Percentiles rank a stretch among this genome's conserved stretches.
phyloP scores from a whole-genome alignment of 2,113 vertebrate genomes.

The Heterotis niloticus region DNA sequence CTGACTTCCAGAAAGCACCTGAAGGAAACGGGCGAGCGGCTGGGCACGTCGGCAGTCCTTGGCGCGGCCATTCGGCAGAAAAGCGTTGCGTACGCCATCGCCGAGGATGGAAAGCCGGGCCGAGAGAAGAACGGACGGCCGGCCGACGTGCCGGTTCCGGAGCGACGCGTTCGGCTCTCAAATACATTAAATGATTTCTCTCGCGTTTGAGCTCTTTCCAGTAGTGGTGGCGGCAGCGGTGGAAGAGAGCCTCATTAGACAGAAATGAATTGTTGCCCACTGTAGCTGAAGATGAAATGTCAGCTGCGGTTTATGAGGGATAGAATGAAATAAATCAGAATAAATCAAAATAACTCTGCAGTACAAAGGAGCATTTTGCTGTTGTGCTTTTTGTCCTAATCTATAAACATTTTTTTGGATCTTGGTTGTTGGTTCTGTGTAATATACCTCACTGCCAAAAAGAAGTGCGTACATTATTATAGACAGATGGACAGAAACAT shows the following conservation, averaged over 20 bases:
- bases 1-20: neutral
- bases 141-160: neutral
- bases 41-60: neutral
- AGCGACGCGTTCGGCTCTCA: neutral
- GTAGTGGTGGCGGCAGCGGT: neutral
- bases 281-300: neutral
- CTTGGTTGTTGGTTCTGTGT: neutral
- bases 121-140: too few species aligned
- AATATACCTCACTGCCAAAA: too few species aligned
- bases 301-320: neutral
- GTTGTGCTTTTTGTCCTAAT: neutral
- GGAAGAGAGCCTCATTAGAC: neutral
- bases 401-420: neutral
- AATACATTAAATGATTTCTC: slow-evolving; percentile 9
- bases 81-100: neutral
- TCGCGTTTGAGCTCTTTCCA: neutral
- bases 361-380: neutral
- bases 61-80: neutral
- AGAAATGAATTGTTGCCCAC: neutral
- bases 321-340: neutral
- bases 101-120: neutral
- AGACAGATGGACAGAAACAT: too few species aligned
- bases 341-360: neutral
- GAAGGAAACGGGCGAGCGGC: neutral
- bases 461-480: too few species aligned